These are phyloP conservation scores for Chaetura pelagica DNA, from an alignment of 2,113 vertebrate genomes.

Conservation along the genomic window DNA sequence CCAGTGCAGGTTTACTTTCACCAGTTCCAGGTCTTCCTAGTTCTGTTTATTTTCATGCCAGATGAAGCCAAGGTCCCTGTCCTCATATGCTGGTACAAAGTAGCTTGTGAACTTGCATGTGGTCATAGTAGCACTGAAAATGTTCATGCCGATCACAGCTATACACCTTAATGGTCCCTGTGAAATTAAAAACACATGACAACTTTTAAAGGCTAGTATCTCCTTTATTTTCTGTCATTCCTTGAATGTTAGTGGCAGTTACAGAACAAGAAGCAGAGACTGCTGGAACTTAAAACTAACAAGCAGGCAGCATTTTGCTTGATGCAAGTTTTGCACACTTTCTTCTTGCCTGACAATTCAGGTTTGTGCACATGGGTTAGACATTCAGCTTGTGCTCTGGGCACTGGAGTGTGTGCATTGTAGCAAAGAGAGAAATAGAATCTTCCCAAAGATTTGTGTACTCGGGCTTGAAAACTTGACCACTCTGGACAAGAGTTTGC, in stretches of 20 bases:
- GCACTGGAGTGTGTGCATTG: neutral
- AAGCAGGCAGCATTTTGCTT: neutral
- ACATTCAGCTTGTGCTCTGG: neutral
- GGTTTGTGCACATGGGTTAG: neutral
- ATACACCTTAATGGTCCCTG: neutral
- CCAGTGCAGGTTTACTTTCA: neutral
- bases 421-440: neutral
- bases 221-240: neutral
- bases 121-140: neutral
- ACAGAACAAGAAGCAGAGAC: neutral
- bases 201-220: neutral
- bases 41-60: neutral
- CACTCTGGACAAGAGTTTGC: neutral
- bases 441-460: neutral
- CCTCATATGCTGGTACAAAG: neutral
- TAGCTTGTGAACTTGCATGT: neutral
- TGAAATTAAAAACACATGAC: neutral
- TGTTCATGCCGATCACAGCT: neutral
- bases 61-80: fast-evolving
- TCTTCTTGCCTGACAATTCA: neutral
- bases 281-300: neutral
- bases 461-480: neutral
- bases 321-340: neutral
- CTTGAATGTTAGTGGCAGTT: neutral
- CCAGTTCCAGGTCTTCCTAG: neutral